A percentile compares a stretch with the other conserved stretches of the same genome.
Evolutionary conservation across 2,113 vertebrate species (phyloP).

Genomic region (Pungitius pungitius): DNA sequence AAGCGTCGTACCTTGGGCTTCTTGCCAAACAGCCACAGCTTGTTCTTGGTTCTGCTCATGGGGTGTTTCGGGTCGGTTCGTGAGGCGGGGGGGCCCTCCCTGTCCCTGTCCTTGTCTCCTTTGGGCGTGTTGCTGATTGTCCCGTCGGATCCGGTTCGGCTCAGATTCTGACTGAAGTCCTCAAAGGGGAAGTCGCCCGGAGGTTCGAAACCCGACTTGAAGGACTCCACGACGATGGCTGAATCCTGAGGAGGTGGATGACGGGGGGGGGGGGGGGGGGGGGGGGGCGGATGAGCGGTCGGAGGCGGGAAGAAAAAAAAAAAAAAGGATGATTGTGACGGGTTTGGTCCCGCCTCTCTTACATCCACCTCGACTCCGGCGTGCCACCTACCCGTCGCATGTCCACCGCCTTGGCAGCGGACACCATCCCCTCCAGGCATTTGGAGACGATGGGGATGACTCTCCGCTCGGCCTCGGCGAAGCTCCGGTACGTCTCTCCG

Average conservation of each 20-base stretch:
- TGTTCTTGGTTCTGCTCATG: slow-evolving; percentile 92
- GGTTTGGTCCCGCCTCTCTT: neutral
- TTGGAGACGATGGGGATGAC: slow-evolving; percentile 97
- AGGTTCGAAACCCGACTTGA: slow-evolving; percentile 97
- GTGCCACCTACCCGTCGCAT: slow-evolving; percentile 84
- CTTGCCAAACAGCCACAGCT: slow-evolving; percentile 98
- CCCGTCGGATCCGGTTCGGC: slow-evolving; percentile 92
- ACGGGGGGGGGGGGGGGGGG: no score
- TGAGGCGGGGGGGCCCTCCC: slow-evolving; percentile 73
- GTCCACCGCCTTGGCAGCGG: slow-evolving; percentile 95
- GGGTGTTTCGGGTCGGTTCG: slow-evolving; percentile 89
- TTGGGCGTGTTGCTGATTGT: slow-evolving; percentile 91
- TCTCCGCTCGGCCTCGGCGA: slow-evolving; percentile 94
- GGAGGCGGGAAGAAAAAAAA: neutral
- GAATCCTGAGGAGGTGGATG: slow-evolving; percentile 84
- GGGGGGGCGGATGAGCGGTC: neutral
- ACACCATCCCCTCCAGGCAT: slow-evolving; percentile 97
- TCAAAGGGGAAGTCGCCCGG: slow-evolving; percentile 96
- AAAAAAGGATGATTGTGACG: neutral
- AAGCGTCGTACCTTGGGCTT: slow-evolving; percentile 92
- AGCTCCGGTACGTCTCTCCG: slow-evolving; percentile 93
- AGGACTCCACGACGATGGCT: slow-evolving; percentile 93
- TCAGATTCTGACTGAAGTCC: slow-evolving; percentile 97
- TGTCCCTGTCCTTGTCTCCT: slow-evolving; percentile 77
- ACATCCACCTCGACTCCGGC: neutral